Evolutionary conservation across 2,113 vertebrate genomes (phyloP).

Genomic region (Lycocorax pyrrhopterus): DNA sequence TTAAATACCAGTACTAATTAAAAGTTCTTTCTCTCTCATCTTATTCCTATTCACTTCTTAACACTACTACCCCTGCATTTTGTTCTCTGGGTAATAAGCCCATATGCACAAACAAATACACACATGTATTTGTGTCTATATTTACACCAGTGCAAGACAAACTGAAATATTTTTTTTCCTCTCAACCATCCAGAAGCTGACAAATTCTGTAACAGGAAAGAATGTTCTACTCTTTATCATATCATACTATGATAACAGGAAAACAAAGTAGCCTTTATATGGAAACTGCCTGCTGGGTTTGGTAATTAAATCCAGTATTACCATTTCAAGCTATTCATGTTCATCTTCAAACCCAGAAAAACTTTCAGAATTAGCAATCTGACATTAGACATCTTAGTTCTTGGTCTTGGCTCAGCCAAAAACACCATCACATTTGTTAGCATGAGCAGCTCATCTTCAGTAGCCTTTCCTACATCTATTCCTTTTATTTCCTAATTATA

Average conservation of each 20-base stretch:
- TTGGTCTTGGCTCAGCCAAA: background rate
- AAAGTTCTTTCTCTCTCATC: background rate
- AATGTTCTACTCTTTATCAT: background rate
- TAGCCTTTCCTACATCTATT: background rate
- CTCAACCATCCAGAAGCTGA: background rate
- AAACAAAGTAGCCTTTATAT: background rate
- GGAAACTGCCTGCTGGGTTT: background rate
- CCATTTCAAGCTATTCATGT: background rate
- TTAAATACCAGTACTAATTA: background rate
- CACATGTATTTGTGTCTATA: background rate
- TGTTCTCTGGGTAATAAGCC: background rate
- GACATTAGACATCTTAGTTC: background rate
- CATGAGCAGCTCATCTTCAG: background rate
- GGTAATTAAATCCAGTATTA: background rate
- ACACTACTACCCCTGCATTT: background rate
- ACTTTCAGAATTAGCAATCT: background rate
- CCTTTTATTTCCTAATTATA: background rate
- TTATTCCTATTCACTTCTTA: background rate
- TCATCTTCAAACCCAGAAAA: background rate
- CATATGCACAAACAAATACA: background rate
- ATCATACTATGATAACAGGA: background rate
- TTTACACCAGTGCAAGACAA: background rate
- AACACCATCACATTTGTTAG: background rate
- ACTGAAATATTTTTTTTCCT: background rate
- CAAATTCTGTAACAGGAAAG: background rate